Conservation (phyloP, 37 sponge, comb jelly and placozoan species). For the Halichondria panicea region DNA sequence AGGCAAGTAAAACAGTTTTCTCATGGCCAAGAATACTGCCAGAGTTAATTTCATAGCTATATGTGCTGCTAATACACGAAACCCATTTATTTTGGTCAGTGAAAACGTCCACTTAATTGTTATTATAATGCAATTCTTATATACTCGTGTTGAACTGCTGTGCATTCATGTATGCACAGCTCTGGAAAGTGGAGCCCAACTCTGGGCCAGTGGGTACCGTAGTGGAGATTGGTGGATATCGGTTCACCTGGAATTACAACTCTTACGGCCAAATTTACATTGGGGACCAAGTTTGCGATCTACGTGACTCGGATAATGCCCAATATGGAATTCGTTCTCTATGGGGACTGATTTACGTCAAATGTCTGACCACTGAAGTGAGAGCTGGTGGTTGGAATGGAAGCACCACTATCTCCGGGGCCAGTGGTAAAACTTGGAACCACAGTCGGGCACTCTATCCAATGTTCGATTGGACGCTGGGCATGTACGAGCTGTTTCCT, state of each 20-base stretch:
- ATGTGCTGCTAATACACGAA: too few species aligned
- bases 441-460: constrained; percentile 47
- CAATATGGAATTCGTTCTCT: constrained; percentile 21
- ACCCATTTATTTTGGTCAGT: too few species aligned
- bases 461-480: constrained; percentile 35
- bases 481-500: constrained; percentile 69
- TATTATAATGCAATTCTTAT: background rate
- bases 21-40: too few species aligned
- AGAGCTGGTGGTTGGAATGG: constrained; percentile 57
- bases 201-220: constrained; percentile 40
- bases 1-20: constrained; percentile 20
- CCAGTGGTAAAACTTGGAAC: constrained; percentile 45
- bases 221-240: constrained; percentile 40
- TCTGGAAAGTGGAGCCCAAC: constrained; percentile 25
- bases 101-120: background rate
- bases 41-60: too few species aligned
- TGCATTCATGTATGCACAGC: background rate
- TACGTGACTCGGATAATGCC: constrained; percentile 14
- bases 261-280: constrained; percentile 35
- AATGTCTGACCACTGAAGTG: constrained; percentile 13
- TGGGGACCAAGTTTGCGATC: constrained; percentile 50
- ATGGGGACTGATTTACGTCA: constrained; percentile 3
- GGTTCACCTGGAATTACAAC: background rate
- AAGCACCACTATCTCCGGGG: background rate
- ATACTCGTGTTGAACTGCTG: background rate